Evolutionary conservation across 2,888 invertebrate species (phyloP), one percentile per base, ranked within the genome.

Genomic region (Drosophila anomelani): DNA sequence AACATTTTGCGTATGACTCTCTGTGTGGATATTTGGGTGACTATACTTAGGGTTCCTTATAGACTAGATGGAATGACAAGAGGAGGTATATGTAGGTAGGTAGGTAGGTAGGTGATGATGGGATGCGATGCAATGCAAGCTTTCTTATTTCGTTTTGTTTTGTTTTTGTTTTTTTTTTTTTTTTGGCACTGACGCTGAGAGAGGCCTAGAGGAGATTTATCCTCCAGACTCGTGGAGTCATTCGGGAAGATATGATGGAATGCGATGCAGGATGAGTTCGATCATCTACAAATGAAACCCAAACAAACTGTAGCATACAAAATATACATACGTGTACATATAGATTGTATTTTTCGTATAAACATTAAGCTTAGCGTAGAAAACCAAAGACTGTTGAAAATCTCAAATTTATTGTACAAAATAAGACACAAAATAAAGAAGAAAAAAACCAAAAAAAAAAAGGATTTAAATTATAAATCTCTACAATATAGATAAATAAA

Each of bases 231-330:
- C 12, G 13, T 1, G 0, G 15, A 23, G 32, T 29, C 58, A 10
- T 46, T 32, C 7, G 12, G 67, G 67, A 66, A 64, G 64, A 43
- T 66, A 43, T 29, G 58, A 43, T 29, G 71, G 57, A 41, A 36
- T 57, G 67, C 41, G 49, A 64, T 36, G 67, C 34, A 12, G 51
- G 41, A 26, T 64, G 49, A 34, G 41, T 15, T 49, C 47, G 67
- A 51, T 51, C 53, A 10, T 53, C 67, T 43, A 67, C 34, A 39
- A 68, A 36, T 70, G 47, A 87, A 81, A 87, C 81, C 85, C 81
- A 87, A 81, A 87, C 62, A 79, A 81, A 87, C 87, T 84, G 87
- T 70, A 84, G 81, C 81, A 78, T 78, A 86, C 54, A 29, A 54
- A 68, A 47, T 47, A 47, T 47, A 54, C 34, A 53, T 15, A 36